These are phyloP conservation scores for Melanerpes formicivorus DNA, from an alignment of 2,113 vertebrate species.

Conservation along the genomic window DNA sequence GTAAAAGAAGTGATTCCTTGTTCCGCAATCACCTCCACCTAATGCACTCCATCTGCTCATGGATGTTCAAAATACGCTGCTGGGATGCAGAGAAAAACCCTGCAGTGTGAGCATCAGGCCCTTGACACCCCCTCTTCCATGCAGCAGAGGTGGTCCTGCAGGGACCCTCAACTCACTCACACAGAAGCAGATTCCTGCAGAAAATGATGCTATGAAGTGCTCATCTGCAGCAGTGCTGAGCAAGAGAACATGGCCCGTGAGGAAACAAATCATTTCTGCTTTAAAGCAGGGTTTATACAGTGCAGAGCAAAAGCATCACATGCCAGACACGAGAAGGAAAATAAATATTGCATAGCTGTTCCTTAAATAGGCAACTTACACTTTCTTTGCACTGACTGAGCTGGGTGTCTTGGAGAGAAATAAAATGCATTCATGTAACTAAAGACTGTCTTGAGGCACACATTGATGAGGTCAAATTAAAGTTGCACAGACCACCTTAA, in stretches of 20 bases:
- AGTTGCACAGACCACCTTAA: slow-evolving; percentile 65
- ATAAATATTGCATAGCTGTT: neutral
- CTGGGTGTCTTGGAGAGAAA: slow-evolving; percentile 8
- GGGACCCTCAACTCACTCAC: neutral
- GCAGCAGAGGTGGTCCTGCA: neutral
- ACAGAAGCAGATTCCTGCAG: neutral
- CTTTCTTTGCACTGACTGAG: neutral
- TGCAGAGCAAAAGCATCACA: neutral
- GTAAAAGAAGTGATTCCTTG: neutral
- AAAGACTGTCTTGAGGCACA: slow-evolving; percentile 23
- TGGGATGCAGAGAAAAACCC: neutral
- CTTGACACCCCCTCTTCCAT: neutral
- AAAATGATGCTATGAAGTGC: neutral
- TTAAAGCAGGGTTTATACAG: neutral
- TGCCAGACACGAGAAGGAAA: neutral
- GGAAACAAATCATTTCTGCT: neutral
- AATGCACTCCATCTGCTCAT: neutral
- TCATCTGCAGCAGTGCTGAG: neutral
- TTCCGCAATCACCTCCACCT: neutral
- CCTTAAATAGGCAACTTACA: slow-evolving; percentile 1
- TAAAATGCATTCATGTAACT: neutral
- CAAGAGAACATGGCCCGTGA: neutral
- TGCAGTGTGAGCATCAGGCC: neutral
- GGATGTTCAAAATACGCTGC: neutral
- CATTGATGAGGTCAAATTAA: slow-evolving; percentile 6